Percentiles rank a stretch among this genome's conserved stretches.
Conservation (phyloP, 2,797 vertebrate genomes). For the Sebastes itinus region DNA sequence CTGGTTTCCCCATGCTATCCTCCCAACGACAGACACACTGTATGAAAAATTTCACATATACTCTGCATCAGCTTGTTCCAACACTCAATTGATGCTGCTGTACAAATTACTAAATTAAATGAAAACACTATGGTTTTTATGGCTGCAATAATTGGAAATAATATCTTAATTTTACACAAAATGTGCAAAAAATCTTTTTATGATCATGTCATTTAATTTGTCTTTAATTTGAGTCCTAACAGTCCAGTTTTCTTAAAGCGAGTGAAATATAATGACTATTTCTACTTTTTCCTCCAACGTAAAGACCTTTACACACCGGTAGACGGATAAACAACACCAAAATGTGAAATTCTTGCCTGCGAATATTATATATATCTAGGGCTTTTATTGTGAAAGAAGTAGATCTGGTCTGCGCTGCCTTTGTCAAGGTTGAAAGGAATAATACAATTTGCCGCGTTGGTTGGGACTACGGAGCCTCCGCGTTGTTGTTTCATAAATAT, state of each 20-base stretch:
- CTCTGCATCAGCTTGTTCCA: neutral
- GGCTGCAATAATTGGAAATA: neutral
- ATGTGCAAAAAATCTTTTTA: neutral
- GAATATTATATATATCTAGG: neutral
- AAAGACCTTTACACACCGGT: too few species aligned
- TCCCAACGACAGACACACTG: neutral
- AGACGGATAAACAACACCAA: neutral
- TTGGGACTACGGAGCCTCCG: neutral
- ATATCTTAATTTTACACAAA: neutral
- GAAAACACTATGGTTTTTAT: neutral
- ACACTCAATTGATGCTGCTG: neutral
- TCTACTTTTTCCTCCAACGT: neutral
- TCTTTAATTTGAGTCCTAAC: neutral
- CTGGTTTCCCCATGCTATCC: neutral
- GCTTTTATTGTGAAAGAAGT: neutral
- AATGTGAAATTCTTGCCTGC: fast-evolving
- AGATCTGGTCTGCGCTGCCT: neutral
- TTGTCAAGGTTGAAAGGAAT: too few species aligned
- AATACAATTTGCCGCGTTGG: neutral
- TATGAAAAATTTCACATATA: neutral
- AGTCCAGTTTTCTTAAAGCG: neutral
- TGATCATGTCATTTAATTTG: neutral
- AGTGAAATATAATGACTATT: neutral
- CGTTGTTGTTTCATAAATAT: too few species aligned
- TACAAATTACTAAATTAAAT: neutral